Percentiles rank a stretch among this genome's conserved stretches.
Conservation (phyloP, 2,888 invertebrate genomes). For the Fabriciana adippe region DNA sequence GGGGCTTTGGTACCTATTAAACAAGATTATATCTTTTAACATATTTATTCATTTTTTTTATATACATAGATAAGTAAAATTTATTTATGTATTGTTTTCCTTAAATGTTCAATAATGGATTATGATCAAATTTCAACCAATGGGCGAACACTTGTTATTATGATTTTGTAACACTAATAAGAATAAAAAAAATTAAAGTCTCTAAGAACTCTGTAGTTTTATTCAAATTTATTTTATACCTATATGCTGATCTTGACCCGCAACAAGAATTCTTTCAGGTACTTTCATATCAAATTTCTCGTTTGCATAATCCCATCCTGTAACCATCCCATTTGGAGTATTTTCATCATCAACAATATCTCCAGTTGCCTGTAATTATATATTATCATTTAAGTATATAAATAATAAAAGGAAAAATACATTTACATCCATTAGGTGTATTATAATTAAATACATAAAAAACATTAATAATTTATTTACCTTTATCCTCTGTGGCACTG, state of each 20-base stretch:
- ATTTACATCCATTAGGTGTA: background rate
- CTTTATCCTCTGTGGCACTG: conserved; percentile 78
- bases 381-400: too few species aligned
- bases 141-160: too few species aligned
- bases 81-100: too few species aligned
- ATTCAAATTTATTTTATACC: conserved; percentile 56
- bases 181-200: too few species aligned
- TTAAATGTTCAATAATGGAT: too few species aligned
- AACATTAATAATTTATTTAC: conserved; percentile 46
- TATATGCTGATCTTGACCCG: conserved; percentile 88
- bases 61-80: too few species aligned
- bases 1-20: conserved; percentile 89
- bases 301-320: conserved; percentile 84
- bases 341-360: conserved; percentile 85
- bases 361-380: conserved; percentile 83
- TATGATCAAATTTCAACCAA: too few species aligned
- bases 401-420: background rate
- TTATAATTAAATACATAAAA: background rate
- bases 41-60: background rate
- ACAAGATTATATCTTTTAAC: background rate
- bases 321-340: conserved; percentile 83
- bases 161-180: too few species aligned
- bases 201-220: too few species aligned
- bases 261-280: conserved; percentile 94
- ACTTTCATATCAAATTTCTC: conserved; percentile 96